Conservation (phyloP, 2,113 vertebrate genomes). For the Upupa epops region DNA sequence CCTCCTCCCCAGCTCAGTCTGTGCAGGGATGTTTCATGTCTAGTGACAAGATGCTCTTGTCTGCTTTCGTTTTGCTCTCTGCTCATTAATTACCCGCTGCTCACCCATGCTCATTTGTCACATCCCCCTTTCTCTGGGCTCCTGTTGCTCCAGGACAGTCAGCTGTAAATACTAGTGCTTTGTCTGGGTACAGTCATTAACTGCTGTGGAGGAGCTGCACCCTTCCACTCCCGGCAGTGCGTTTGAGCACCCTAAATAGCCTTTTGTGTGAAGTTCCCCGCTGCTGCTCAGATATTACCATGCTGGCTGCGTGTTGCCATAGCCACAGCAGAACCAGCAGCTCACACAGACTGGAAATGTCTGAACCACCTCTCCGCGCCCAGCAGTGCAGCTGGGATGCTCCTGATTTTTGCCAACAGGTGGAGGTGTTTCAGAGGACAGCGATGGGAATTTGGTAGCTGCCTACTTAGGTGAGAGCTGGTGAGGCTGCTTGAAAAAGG, state of each 20-base stretch:
- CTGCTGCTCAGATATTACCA: not conserved
- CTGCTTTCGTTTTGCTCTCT: not conserved
- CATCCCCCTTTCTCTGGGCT: not conserved
- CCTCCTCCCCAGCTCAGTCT: not conserved
- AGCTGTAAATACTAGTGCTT: not conserved
- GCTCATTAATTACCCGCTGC: not conserved
- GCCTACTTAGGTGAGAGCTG: not conserved
- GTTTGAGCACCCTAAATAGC: not conserved
- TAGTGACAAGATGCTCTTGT: not conserved
- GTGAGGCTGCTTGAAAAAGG: rapidly evolving
- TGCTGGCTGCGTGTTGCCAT: constrained; percentile 53
- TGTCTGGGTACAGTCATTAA: not conserved
- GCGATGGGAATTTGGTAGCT: not conserved
- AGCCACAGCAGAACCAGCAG: constrained; percentile 48
- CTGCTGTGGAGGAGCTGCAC: not conserved
- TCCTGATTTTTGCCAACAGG: constrained; percentile 47
- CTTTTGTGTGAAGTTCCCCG: not conserved
- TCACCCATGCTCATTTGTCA: not conserved
- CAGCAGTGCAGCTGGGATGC: not conserved
- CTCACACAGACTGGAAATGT: not conserved
- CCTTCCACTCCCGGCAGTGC: not conserved
- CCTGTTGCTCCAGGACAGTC: not conserved
- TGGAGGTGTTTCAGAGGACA: constrained; percentile 21
- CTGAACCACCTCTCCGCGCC: not conserved
- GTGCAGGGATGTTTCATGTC: not conserved